Evolutionary conservation across 2,797 vertebrate species (phyloP).

Genomic region (Eulemur mongoz): DNA sequence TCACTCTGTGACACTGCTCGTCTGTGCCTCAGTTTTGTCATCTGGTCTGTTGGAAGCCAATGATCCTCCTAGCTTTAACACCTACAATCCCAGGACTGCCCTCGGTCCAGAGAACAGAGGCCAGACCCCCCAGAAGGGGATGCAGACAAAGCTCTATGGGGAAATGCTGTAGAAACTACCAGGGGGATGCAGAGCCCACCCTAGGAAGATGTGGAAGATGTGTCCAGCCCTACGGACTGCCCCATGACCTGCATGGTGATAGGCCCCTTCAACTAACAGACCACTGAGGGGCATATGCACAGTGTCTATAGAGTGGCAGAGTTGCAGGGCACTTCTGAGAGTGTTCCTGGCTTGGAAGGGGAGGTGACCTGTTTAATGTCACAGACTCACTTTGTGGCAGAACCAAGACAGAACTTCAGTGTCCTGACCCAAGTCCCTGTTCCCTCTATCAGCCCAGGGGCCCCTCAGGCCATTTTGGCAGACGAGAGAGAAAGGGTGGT

Average conservation of each 20-base stretch:
- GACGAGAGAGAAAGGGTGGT: background rate
- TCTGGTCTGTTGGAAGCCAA: background rate
- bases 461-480: background rate
- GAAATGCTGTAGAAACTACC: background rate
- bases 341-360: background rate
- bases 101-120: background rate
- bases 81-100: background rate
- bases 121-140: background rate
- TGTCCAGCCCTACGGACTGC: background rate
- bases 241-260: fast-evolving
- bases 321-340: background rate
- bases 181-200: background rate
- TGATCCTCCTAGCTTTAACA: background rate
- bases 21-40: background rate
- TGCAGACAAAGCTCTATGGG: background rate
- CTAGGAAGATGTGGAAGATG: background rate
- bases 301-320: background rate
- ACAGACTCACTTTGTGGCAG: background rate
- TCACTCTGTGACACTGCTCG: background rate
- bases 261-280: background rate
- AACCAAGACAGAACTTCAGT: background rate
- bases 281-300: fast-evolving
- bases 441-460: too few species aligned
- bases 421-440: background rate
- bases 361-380: background rate